phyloP scores from a whole-genome alignment of 1,140 invertebrate species.

The Bombus pyrosoma region DNA sequence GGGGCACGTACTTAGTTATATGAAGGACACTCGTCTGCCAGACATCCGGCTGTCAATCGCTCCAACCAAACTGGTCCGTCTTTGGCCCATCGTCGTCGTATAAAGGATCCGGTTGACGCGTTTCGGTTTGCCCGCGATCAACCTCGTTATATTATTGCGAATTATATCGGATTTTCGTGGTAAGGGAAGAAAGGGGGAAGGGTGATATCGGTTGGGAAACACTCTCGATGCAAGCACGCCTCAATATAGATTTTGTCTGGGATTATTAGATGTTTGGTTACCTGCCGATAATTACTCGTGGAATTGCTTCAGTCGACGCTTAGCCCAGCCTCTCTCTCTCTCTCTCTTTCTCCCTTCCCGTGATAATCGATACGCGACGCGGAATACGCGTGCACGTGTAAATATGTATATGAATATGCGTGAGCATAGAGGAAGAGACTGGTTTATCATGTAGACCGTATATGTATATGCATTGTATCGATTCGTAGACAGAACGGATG shows the following conservation, averaged over 20 bases:
- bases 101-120: background rate
- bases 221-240: background rate
- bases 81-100: background rate
- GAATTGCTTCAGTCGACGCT: conserved; percentile 60
- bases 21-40: conserved; percentile 53
- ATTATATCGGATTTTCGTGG: conserved; percentile 36
- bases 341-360: background rate
- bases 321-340: conserved; percentile 7
- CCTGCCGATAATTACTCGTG: conserved; percentile 69
- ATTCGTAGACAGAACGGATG: conserved; percentile 19
- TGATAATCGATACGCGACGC: conserved; percentile 59
- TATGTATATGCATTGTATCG: conserved; percentile 24
- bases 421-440: background rate
- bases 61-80: conserved; percentile 33
- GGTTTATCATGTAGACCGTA: conserved; percentile 15
- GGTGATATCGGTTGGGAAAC: conserved; percentile 2
- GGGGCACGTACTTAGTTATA: background rate
- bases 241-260: conserved; percentile 63
- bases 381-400: conserved; percentile 5
- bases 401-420: conserved; percentile 13
- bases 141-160: conserved; percentile 46
- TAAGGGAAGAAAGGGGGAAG: background rate
- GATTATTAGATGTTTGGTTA: conserved; percentile 71
- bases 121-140: background rate
- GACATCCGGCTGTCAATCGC: conserved; percentile 61